Conservation (phyloP, 2,113 vertebrate species). For the Kobus ellipsiprymnus region DNA sequence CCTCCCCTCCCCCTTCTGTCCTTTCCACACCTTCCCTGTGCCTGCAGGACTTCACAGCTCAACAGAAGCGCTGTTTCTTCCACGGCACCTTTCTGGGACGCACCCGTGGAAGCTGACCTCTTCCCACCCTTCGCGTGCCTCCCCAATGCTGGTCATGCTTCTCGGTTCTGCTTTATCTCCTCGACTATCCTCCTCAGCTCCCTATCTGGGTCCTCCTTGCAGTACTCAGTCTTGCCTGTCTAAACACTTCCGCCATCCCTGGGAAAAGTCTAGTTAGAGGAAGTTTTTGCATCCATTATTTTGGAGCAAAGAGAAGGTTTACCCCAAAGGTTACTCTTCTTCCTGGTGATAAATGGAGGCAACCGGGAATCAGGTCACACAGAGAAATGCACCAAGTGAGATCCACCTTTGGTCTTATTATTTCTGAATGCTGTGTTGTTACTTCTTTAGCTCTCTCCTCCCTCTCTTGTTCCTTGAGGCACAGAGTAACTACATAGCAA, state of each 20-base stretch:
- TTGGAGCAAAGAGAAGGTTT: neutral
- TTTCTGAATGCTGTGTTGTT: neutral
- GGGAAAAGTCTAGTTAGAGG: neutral
- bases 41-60: neutral
- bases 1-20: neutral
- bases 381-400: neutral
- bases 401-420: neutral
- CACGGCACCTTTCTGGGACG: neutral
- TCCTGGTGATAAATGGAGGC: neutral
- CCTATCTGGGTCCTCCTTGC: neutral
- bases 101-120: neutral
- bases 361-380: neutral
- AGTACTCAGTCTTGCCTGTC: neutral
- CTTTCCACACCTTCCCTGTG: no score
- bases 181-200: neutral
- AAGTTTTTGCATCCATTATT: neutral
- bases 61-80: neutral
- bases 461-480: neutral
- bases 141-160: neutral
- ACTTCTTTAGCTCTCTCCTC: neutral
- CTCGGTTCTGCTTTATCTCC: neutral
- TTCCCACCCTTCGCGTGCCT: rapidly evolving
- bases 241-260: neutral
- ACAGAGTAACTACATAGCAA: neutral
- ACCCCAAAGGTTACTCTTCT: neutral